These are phyloP conservation scores for Lasiurus cinereus DNA, from an alignment of 2,113 vertebrate species.

Conservation along the genomic window DNA sequence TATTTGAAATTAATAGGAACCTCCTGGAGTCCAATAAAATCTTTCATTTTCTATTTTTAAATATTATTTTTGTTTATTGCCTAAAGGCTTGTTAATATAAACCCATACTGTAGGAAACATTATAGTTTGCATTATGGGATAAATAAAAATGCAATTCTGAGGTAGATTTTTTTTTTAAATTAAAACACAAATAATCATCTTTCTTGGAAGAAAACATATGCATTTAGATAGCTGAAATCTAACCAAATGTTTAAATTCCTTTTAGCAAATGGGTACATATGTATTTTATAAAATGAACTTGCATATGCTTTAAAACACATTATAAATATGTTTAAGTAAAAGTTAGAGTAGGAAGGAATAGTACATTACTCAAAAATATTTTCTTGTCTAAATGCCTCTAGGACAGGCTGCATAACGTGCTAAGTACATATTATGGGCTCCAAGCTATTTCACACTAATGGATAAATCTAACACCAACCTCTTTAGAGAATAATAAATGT, in stretches of 20 bases:
- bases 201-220: constrained; percentile 36
- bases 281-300: constrained; percentile 58
- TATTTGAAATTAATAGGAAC: constrained; percentile 35
- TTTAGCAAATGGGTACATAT: neutral
- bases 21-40: constrained; percentile 23
- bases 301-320: constrained; percentile 57
- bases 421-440: neutral
- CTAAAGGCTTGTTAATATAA: neutral
- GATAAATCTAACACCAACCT: constrained; percentile 17
- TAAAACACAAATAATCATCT: constrained; percentile 26
- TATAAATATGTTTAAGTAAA: constrained; percentile 51
- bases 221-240: constrained; percentile 31
- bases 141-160: neutral
- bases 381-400: constrained; percentile 58
- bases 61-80: neutral
- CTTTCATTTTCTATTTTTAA: neutral
- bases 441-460: constrained; percentile 51
- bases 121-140: neutral
- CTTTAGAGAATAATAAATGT: neutral
- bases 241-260: constrained; percentile 29
- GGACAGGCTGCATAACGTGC: constrained; percentile 2
- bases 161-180: neutral
- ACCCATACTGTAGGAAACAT: neutral
- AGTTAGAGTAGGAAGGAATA: neutral
- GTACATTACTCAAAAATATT: constrained; percentile 65